A percentile compares a stretch with the other conserved stretches of the same genome.
phyloP scores from a whole-genome alignment of 1,140 invertebrate species.

The Drosophila miranda region DNA sequence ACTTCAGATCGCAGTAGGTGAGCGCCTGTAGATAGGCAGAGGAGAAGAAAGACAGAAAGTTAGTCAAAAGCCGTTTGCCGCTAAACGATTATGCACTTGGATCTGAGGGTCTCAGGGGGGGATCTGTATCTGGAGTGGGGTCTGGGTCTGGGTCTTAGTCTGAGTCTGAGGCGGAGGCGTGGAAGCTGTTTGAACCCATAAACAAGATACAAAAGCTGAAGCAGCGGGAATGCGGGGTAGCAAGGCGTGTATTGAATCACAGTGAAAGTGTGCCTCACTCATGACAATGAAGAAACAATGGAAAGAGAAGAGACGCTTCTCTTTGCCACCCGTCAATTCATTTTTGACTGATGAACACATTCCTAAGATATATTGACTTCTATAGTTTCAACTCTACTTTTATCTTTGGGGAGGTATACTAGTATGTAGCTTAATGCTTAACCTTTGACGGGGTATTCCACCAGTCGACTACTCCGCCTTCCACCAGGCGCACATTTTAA shows the following conservation, averaged over 20 bases:
- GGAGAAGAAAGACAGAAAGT: slow-evolving; percentile 29
- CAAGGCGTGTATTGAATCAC: slow-evolving; percentile 4
- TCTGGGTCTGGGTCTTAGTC: too few species aligned
- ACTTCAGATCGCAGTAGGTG: slow-evolving; percentile 98
- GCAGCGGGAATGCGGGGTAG: slow-evolving; percentile 2
- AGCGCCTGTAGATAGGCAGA: slow-evolving; percentile 85
- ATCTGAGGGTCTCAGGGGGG: not conserved
- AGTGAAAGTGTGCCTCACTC: not conserved
- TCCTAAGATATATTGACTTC: too few species aligned
- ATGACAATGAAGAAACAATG: not conserved
- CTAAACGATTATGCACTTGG: slow-evolving; percentile 69
- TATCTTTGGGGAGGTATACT: not conserved
- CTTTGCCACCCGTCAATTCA: not conserved
- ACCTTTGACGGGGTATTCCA: not conserved
- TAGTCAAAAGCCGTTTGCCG: slow-evolving; percentile 45
- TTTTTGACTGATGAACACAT: too few species aligned
- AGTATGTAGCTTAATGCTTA: not conserved
- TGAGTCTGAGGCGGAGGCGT: not conserved
- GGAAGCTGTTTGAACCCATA: slow-evolving; percentile 19
- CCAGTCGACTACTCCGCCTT: not conserved
- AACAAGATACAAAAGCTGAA: slow-evolving; percentile 38
- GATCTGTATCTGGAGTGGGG: too few species aligned
- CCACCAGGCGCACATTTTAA: slow-evolving; percentile 32
- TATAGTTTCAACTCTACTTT: too few species aligned
- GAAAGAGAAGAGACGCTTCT: too few species aligned